Conservation (phyloP, 2,888 invertebrate genomes). For the Elegia similella region DNA sequence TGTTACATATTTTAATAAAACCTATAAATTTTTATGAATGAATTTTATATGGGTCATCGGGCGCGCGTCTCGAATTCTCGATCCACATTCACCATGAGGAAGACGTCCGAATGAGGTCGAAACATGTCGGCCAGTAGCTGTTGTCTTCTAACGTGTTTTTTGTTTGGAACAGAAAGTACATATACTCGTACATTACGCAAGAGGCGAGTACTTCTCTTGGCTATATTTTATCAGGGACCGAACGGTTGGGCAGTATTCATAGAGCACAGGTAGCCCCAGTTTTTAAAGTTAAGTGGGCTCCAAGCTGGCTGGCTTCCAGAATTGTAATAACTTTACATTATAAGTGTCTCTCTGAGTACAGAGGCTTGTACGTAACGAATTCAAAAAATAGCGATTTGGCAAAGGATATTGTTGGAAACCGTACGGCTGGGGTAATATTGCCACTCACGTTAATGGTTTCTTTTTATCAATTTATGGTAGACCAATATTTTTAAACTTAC, state of each 20-base stretch:
- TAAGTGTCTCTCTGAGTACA: conserved; percentile 45
- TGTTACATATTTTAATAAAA: too few relatives aligned
- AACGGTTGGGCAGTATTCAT: conserved; percentile 37
- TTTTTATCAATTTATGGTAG: conserved; percentile 13
- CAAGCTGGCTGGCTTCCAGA: conserved; percentile 54
- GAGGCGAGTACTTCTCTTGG: conserved; percentile 17
- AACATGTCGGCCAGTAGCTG: too few relatives aligned
- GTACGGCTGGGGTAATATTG: conserved; percentile 6
- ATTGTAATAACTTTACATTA: conserved; percentile 58
- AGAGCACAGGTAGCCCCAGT: conserved; percentile 54
- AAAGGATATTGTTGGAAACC: conserved; percentile 23
- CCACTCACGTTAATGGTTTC: conserved; percentile 9
- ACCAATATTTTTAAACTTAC: neutral
- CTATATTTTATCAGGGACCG: conserved; percentile 23
- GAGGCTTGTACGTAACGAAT: conserved; percentile 38
- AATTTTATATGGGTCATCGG: too few relatives aligned
- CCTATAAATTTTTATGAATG: too few relatives aligned
- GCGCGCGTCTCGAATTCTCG: too few relatives aligned
- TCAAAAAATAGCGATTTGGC: conserved; percentile 33
- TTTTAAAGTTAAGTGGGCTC: conserved; percentile 56
- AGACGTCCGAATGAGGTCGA: too few relatives aligned
- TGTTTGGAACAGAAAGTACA: too few relatives aligned
- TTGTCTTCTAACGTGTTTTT: too few relatives aligned
- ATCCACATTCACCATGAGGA: too few relatives aligned
- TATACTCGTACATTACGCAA: neutral